Evolutionary conservation across 1,140 invertebrate species (phyloP), one percentile per base, ranked within the genome.

Genomic region (Magallana gigas): DNA sequence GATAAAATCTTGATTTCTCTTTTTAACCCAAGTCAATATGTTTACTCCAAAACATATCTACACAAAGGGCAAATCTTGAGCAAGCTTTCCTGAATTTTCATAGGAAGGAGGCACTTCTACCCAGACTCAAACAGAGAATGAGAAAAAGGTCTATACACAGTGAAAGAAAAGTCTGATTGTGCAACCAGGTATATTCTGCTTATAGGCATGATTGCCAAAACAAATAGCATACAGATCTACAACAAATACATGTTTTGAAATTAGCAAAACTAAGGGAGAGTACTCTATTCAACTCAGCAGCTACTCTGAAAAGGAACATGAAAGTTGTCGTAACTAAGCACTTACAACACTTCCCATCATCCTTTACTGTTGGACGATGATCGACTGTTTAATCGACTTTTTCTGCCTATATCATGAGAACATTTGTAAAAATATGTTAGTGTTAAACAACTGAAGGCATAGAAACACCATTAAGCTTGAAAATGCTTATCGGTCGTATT

Each of bases 231-330:
- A 48, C 36, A 48, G 36, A 48, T 48, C 36, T 48, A 48, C 36
- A 48, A 48, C 36, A 48, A 48, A 48, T 48, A 48, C 5, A 48
- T 48, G 36, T 48, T 48, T 48, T 48, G 36, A 48, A 48, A 48
- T 48, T 48, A 48, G 36, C 36, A 48, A 4, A 48, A 48, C 36
- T 48, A 48, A 48, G 36, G 36, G 36, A 8, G 68, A 12, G 68
- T 29, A 12, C 36, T 23, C 23, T 29, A 76, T 29, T 29, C 68
- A 76, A 76, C 68, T 29, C 68, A 76, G 68, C 68, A 76, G 23
- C 68, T 76, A 76, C 18, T 76, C 68, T 76, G 68, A 76, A 76
- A 76, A 11, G 68, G 68, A 76, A 76, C 23, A 8, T 18, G 36
- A 76, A 76, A 76, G 23, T 76, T 36, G 18, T 76, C 9, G 23